Percentiles rank a stretch among this genome's conserved stretches.
phyloP scores from a whole-genome alignment of 2,888 invertebrate genomes.

The Trissolcus japonicus region DNA sequence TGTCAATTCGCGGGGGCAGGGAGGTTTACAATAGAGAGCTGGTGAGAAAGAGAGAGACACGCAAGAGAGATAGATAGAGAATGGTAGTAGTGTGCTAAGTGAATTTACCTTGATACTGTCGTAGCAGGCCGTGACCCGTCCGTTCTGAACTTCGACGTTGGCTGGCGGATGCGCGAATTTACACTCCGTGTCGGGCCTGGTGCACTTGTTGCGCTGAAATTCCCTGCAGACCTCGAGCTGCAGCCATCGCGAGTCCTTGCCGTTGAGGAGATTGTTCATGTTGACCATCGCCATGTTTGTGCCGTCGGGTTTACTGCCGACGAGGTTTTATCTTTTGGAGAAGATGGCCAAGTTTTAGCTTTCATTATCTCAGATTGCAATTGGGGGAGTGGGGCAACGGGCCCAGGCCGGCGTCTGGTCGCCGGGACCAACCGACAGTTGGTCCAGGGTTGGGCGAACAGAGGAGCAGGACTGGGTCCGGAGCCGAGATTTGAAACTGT shows the following conservation, averaged over 20 bases:
- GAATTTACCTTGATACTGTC: conserved; percentile 99
- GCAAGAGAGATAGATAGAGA: conserved; percentile 30
- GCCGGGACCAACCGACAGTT: too few species aligned
- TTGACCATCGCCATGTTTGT: conserved; percentile 89
- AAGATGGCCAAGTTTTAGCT: conserved; percentile 16
- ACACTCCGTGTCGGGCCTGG: conserved; percentile 99
- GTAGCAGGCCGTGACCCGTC: conserved; percentile 99
- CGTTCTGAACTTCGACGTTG: conserved; percentile 99
- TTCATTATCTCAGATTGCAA: background rate
- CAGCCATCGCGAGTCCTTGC: conserved; percentile 99
- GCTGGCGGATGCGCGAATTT: conserved; percentile 99
- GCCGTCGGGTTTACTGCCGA: conserved; percentile 3
- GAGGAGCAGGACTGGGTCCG: too few species aligned
- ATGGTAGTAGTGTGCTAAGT: conserved; percentile 34
- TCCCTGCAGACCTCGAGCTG: conserved; percentile 99
- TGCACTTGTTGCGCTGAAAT: conserved; percentile 99
- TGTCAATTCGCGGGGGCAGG: conserved; percentile 41
- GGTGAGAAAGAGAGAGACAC: conserved; percentile 44
- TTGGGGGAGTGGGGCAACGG: too few species aligned
- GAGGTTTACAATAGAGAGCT: conserved; percentile 35
- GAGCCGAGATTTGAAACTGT: background rate
- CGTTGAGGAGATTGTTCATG: conserved; percentile 97
- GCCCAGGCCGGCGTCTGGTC: too few species aligned
- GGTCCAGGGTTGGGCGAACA: too few species aligned
- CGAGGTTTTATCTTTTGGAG: conserved; percentile 33